A percentile compares a stretch with the other conserved stretches of the same genome.
Conservation (phyloP, 2,888 invertebrate species). For the Drosophila leonis region DNA sequence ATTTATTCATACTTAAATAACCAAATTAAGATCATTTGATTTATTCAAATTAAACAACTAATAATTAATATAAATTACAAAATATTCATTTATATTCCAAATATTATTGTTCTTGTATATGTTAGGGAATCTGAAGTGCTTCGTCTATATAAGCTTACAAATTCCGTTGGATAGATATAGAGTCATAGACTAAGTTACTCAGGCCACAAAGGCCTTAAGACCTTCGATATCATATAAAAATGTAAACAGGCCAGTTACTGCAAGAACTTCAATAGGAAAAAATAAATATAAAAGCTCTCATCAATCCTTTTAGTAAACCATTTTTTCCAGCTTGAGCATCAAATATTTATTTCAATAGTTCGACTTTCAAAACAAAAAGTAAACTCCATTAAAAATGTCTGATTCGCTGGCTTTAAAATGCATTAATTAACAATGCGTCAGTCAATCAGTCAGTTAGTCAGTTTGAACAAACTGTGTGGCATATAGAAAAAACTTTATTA, state of each 20-base stretch:
- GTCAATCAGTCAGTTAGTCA: conserved; percentile 1
- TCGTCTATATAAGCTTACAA: no score
- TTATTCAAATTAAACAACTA: no score
- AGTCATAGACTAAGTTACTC: not conserved
- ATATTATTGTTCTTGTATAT: no score
- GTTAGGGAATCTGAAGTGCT: no score
- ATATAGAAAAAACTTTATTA: conserved; percentile 15
- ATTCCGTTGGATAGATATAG: no score
- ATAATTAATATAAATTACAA: no score
- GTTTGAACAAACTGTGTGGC: not conserved
- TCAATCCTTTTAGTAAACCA: no score
- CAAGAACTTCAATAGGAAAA: not conserved
- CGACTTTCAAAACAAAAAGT: not conserved
- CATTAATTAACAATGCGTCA: conserved; percentile 2
- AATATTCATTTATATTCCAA: no score
- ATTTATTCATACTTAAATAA: no score
- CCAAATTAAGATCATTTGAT: no score
- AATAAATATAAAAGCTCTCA: not conserved
- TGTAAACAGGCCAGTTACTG: not conserved
- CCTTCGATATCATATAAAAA: not conserved
- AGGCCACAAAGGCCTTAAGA: not conserved
- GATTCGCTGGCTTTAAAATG: not conserved
- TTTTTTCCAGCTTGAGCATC: not conserved
- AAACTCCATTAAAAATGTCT: not conserved
- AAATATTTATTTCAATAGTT: conserved; percentile 1